These are phyloP conservation scores for Okapia johnstoni DNA, from an alignment of 2,113 vertebrate genomes.

Conservation along the genomic window DNA sequence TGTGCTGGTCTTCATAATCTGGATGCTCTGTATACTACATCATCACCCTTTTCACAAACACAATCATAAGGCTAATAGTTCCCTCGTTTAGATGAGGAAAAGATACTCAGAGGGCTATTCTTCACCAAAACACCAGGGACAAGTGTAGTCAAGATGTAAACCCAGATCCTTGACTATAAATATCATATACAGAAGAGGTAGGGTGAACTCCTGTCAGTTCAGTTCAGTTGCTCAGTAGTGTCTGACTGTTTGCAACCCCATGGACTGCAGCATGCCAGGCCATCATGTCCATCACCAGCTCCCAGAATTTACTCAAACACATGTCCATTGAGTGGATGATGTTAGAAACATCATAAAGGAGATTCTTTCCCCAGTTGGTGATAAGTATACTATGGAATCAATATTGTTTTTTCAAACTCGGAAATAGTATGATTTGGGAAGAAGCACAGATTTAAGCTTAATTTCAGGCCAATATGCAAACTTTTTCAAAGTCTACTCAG, in stretches of 20 bases:
- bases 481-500: background rate
- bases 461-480: background rate
- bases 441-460: background rate
- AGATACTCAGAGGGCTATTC: background rate
- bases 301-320: background rate
- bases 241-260: background rate
- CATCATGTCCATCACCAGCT: background rate
- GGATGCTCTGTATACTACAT: background rate
- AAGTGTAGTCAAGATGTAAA: background rate
- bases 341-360: background rate
- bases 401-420: background rate
- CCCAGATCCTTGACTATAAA: background rate
- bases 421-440: background rate
- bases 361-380: background rate
- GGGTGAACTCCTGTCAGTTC: background rate
- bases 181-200: background rate
- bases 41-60: background rate
- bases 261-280: accelerated
- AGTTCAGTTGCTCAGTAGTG: background rate
- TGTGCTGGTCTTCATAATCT: background rate
- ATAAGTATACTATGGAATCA: background rate
- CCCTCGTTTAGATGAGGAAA: background rate
- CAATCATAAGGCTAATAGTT: background rate
- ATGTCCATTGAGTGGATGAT: background rate
- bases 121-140: background rate